These are phyloP conservation scores for Lymantria dispar DNA, from an alignment of 2,888 invertebrate genomes.

Conservation along the genomic window DNA sequence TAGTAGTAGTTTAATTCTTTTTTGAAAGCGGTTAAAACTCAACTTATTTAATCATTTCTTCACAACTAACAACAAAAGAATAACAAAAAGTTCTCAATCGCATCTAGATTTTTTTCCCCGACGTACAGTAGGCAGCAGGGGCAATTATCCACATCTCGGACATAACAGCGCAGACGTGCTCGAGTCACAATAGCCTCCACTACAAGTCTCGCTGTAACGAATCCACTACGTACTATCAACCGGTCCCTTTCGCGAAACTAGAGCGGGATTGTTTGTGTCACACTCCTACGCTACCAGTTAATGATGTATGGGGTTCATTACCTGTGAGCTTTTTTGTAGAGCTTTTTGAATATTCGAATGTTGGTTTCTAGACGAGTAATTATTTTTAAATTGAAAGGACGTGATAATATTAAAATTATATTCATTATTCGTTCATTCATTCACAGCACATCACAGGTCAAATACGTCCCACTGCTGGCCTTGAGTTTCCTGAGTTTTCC, in stretches of 20 bases:
- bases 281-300: constrained; percentile 64
- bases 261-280: constrained; percentile 75
- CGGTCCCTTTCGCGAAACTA: constrained; percentile 69
- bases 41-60: neutral
- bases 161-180: constrained; percentile 77
- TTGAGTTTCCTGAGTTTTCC: no score
- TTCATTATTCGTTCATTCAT: no score
- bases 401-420: no score
- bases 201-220: constrained; percentile 78
- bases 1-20: no score
- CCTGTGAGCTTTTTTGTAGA: constrained; percentile 52
- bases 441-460: no score
- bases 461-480: no score
- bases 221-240: constrained; percentile 74
- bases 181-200: constrained; percentile 75
- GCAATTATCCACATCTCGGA: constrained; percentile 81
- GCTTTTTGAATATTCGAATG: constrained; percentile 41
- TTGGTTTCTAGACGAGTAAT: constrained; percentile 16
- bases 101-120: constrained; percentile 39
- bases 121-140: constrained; percentile 52
- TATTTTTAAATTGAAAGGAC: constrained; percentile 13
- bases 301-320: constrained; percentile 77
- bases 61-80: neutral
- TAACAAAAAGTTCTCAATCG: constrained; percentile 28
- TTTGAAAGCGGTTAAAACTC: no score